Conservation (phyloP, 2,888 invertebrate genomes). For the Amphipoea lucens region DNA sequence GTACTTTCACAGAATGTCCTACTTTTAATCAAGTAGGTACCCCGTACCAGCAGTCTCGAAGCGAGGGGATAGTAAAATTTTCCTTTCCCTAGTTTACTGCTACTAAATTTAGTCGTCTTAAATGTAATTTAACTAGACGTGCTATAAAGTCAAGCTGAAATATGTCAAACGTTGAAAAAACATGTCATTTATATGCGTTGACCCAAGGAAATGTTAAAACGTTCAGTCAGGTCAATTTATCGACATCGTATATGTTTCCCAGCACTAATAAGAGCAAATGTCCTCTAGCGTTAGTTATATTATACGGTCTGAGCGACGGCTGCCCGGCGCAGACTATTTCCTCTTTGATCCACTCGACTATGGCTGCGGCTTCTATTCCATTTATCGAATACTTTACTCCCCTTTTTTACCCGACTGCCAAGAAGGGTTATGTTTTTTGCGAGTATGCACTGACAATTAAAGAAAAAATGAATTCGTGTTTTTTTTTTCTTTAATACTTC, state of each 20-base stretch:
- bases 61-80: slow-evolving; percentile 1
- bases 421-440: not conserved
- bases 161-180: slow-evolving; percentile 19
- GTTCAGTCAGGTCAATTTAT: slow-evolving; percentile 41
- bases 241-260: slow-evolving; percentile 57
- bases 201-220: slow-evolving; percentile 10
- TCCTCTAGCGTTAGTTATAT: slow-evolving; percentile 66
- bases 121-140: slow-evolving; percentile 37
- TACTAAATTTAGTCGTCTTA: slow-evolving; percentile 29
- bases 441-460: not conserved
- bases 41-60: slow-evolving; percentile 19
- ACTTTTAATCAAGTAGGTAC: slow-evolving; percentile 39
- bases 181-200: slow-evolving; percentile 11
- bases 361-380: slow-evolving; percentile 54
- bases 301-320: slow-evolving; percentile 67
- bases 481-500: not conserved
- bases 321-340: slow-evolving; percentile 67
- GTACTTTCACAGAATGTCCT: slow-evolving; percentile 20
- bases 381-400: slow-evolving; percentile 52
- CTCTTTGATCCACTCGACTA: slow-evolving; percentile 57
- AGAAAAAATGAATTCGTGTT: not conserved
- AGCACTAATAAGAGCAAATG: slow-evolving; percentile 62
- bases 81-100: slow-evolving; percentile 15
- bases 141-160: slow-evolving; percentile 17
- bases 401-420: slow-evolving; percentile 14